Evolutionary conservation across 2,113 vertebrate species (phyloP).

Genomic region (Felis catus): DNA sequence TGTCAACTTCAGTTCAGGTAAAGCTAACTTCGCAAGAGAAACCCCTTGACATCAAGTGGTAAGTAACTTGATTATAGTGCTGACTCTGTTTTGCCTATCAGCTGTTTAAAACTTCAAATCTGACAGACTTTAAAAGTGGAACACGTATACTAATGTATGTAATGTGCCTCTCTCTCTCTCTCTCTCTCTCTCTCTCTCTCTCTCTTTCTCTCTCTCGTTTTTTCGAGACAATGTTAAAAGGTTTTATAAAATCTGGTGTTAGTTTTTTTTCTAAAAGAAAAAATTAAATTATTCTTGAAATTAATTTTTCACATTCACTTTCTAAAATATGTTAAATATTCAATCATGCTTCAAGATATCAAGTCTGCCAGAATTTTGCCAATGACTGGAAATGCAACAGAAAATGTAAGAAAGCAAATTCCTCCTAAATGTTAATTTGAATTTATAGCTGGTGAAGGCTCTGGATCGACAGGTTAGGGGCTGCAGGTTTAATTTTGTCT

Average conservation of each 20-base stretch:
- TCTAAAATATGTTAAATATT: conserved; percentile 18
- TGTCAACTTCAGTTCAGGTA: neutral
- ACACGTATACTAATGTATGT: neutral
- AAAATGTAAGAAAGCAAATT: neutral
- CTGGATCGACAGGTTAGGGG: neutral
- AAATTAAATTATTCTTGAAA: neutral
- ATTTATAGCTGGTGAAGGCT: neutral
- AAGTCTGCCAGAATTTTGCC: neutral
- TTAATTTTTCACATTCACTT: conserved; percentile 4
- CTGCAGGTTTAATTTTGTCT: neutral
- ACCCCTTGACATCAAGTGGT: neutral
- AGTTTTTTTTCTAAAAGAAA: neutral
- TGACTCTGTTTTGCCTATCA: neutral
- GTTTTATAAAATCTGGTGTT: neutral
- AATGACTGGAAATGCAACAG: neutral
- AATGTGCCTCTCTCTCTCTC: neutral
- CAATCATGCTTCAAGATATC: neutral
- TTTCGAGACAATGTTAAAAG: neutral
- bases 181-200: neutral
- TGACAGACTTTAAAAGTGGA: neutral
- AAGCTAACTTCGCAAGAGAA: neutral
- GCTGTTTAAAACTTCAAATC: conserved; percentile 7
- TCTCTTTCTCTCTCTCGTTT: neutral
- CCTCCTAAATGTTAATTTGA: neutral
- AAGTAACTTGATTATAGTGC: neutral